Evolutionary conservation across 2,888 invertebrate species (phyloP).

Genomic region (Tiliacea aurago): DNA sequence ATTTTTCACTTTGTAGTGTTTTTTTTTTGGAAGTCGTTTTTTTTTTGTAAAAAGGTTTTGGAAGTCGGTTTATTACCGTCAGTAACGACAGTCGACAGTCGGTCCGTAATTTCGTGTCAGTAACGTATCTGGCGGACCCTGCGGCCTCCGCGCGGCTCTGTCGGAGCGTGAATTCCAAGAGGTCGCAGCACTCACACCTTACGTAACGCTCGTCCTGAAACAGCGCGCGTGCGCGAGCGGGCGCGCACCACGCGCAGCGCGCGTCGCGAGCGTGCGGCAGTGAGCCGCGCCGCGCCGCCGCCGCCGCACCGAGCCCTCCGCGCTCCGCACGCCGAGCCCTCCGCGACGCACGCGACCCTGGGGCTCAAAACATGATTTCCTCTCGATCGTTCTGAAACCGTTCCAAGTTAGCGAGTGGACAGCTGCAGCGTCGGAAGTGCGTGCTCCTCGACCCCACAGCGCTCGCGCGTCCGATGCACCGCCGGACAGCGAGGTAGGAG

Average conservation of each 20-base stretch:
- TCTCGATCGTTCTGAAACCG: slow-evolving; percentile 28
- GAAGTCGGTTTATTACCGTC: no score
- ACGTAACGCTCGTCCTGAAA: slow-evolving; percentile 29
- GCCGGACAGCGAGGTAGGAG: slow-evolving; percentile 48
- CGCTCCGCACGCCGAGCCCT: slow-evolving; percentile 15
- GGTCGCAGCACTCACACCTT: slow-evolving; percentile 40
- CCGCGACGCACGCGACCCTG: slow-evolving; percentile 15
- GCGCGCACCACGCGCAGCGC: slow-evolving; percentile 35
- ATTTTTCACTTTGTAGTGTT: no score
- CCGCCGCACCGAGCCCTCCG: slow-evolving; percentile 39
- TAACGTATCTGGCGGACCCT: background rate
- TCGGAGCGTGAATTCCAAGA: slow-evolving; percentile 10
- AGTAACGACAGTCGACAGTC: no score
- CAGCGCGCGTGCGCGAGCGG: slow-evolving; percentile 51
- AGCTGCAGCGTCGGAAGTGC: slow-evolving; percentile 7
- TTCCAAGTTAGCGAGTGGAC: background rate
- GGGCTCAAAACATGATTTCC: slow-evolving; percentile 42
- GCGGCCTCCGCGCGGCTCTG: background rate
- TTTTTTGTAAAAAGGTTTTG: no score
- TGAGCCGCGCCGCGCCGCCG: slow-evolving; percentile 54
- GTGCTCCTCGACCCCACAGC: background rate
- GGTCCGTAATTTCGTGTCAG: background rate
- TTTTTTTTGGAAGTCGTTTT: no score
- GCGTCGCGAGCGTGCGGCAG: slow-evolving; percentile 36
- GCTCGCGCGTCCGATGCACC: slow-evolving; percentile 33